Conservation (phyloP, 1,140 invertebrate genomes). For the Drosophila malerkotliana region DNA sequence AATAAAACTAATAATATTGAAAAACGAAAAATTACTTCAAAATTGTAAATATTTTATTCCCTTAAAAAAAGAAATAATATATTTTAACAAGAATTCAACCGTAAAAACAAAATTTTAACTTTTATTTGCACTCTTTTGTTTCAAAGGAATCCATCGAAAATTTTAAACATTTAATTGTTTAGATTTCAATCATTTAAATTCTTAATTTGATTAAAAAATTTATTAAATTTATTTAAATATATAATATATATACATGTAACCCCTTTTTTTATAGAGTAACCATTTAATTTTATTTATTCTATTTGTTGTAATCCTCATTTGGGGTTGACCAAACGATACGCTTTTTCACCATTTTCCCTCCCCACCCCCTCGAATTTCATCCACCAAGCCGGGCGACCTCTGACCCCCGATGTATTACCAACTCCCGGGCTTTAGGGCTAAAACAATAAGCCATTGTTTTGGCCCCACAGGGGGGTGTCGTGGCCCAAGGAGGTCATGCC, state of each 20-base stretch:
- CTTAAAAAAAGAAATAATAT: too few species aligned
- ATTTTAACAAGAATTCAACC: too few species aligned
- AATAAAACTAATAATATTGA: too few species aligned
- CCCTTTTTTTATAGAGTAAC: slow-evolving; percentile 4
- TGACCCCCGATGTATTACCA: slow-evolving; percentile 54
- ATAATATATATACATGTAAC: not conserved
- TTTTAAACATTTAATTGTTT: too few species aligned
- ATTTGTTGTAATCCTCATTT: slow-evolving; percentile 41
- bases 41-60: too few species aligned
- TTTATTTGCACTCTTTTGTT: too few species aligned
- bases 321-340: not conserved
- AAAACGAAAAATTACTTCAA: too few species aligned
- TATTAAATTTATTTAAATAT: not conserved
- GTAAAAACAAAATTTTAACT: too few species aligned
- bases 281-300: slow-evolving; percentile 33
- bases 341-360: too few species aligned
- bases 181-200: not conserved
- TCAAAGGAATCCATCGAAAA: too few species aligned
- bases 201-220: not conserved
- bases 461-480: not conserved
- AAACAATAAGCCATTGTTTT: slow-evolving; percentile 19
- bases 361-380: not conserved
- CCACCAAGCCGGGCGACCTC: not conserved
- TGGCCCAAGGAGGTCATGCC: slow-evolving; percentile 20
- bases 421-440: slow-evolving; percentile 6